Conservation (phyloP, 2,888 invertebrate genomes). For the Bellardia pandia region DNA sequence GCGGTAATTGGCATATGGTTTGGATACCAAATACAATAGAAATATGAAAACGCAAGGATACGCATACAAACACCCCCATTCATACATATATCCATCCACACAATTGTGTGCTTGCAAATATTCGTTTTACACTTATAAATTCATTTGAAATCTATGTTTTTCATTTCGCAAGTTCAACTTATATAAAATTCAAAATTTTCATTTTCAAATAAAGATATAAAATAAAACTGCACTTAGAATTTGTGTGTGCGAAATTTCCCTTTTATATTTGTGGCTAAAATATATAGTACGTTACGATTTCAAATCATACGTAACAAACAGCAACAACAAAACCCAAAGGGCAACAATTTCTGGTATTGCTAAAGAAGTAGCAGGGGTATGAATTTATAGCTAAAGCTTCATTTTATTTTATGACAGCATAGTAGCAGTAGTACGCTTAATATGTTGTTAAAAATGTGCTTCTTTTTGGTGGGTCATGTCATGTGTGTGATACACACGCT, state of each 20-base stretch:
- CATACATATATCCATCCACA: background rate
- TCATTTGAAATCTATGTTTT: conserved; percentile 43
- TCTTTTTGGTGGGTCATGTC: conserved; percentile 15
- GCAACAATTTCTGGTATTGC: conserved; percentile 42
- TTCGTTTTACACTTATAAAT: conserved; percentile 40
- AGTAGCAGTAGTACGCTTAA: conserved; percentile 3
- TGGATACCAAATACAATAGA: conserved; percentile 57
- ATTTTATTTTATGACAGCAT: conserved; percentile 44
- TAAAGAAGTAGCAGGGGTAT: conserved; percentile 17
- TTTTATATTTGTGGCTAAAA: conserved; percentile 75
- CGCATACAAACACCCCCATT: background rate
- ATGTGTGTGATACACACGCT: background rate
- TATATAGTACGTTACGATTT: conserved; percentile 41
- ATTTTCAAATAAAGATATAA: conserved; percentile 76
- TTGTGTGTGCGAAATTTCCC: conserved; percentile 72
- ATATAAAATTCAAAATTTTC: conserved; percentile 75
- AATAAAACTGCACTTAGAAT: conserved; percentile 64
- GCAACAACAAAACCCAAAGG: conserved; percentile 39
- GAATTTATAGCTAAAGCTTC: conserved; percentile 55
- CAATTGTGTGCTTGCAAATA: background rate
- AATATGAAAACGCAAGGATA: conserved; percentile 44
- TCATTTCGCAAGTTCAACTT: conserved; percentile 47
- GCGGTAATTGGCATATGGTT: conserved; percentile 70
- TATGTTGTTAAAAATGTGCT: conserved; percentile 14
- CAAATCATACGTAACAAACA: background rate